Conservation (phyloP, 2,797 vertebrate species). For the Epinephelus awoara region DNA sequence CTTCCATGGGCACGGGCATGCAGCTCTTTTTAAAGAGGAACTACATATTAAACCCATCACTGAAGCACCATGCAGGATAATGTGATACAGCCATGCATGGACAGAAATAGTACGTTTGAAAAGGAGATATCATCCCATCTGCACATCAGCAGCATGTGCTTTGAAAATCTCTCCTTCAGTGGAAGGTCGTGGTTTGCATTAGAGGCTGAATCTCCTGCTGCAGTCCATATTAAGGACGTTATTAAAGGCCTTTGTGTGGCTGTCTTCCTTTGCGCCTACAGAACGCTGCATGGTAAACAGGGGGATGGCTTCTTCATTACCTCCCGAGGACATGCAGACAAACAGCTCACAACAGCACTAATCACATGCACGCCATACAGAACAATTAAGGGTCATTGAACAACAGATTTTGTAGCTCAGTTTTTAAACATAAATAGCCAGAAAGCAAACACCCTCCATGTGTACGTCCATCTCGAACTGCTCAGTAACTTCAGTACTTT, state of each 20-base stretch:
- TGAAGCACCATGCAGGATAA: constrained; percentile 33
- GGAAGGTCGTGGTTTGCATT: constrained; percentile 71
- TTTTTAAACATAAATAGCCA: constrained; percentile 52
- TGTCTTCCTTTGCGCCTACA: constrained; percentile 62
- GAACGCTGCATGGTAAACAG: constrained; percentile 72
- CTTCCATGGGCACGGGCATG: constrained; percentile 29
- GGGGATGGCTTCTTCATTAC: constrained; percentile 74
- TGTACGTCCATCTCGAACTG: constrained; percentile 41
- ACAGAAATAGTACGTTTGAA: constrained; percentile 25
- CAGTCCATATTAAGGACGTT: constrained; percentile 71
- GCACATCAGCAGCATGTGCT: constrained; percentile 44
- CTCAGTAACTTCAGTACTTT: constrained; percentile 52
- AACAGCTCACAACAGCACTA: constrained; percentile 54
- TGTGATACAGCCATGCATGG: not conserved
- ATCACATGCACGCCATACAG: constrained; percentile 52
- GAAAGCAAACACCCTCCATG: constrained; percentile 48
- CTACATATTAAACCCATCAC: constrained; percentile 42
- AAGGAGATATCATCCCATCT: constrained; percentile 35
- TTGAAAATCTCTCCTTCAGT: constrained; percentile 67
- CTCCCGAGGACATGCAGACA: constrained; percentile 70
- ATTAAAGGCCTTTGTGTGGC: constrained; percentile 77
- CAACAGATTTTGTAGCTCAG: constrained; percentile 47
- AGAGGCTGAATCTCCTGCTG: constrained; percentile 60
- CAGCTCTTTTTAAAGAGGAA: constrained; percentile 25
- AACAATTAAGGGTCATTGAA: constrained; percentile 54